Conservation (phyloP, 1,140 invertebrate species). For the Drosophila sulfurigaster region DNA sequence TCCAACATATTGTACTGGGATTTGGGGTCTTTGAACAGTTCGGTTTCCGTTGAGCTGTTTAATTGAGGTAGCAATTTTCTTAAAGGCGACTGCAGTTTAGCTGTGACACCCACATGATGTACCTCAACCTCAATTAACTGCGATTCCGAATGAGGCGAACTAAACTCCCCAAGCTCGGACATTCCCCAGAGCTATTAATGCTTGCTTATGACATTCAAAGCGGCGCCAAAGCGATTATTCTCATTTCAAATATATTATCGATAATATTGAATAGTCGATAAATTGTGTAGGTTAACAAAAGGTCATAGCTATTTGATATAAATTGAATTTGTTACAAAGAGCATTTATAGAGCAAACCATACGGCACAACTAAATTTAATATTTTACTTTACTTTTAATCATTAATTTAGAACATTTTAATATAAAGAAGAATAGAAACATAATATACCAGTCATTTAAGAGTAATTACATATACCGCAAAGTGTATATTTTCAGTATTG, state of each 20-base stretch:
- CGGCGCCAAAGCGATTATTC: not conserved
- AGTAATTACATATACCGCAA: too few species aligned
- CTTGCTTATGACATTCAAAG: not conserved
- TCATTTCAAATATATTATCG: not conserved
- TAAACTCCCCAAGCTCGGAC: slow-evolving; percentile 65
- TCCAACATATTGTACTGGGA: slow-evolving; percentile 64
- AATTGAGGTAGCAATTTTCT: slow-evolving; percentile 58
- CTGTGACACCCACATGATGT: slow-evolving; percentile 79
- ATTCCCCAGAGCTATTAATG: slow-evolving; percentile 35
- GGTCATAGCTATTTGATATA: too few species aligned
- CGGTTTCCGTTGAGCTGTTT: slow-evolving; percentile 68
- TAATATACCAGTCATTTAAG: too few species aligned
- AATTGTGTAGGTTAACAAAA: too few species aligned
- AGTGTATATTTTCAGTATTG: too few species aligned
- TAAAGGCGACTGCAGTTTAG: slow-evolving; percentile 72
- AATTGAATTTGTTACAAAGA: too few species aligned
- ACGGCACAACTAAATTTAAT: too few species aligned
- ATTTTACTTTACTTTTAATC: too few species aligned
- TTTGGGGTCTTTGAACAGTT: slow-evolving; percentile 46
- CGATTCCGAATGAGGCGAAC: slow-evolving; percentile 62
- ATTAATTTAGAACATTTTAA: too few species aligned
- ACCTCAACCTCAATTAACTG: slow-evolving; percentile 74
- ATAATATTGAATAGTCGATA: too few species aligned
- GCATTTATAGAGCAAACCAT: too few species aligned
- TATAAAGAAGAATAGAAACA: too few species aligned